Percentiles rank a stretch among this genome's conserved stretches.
Conservation (phyloP, 35 echinoderm and acorn worm species). For the Apostichopus parvimensis region DNA sequence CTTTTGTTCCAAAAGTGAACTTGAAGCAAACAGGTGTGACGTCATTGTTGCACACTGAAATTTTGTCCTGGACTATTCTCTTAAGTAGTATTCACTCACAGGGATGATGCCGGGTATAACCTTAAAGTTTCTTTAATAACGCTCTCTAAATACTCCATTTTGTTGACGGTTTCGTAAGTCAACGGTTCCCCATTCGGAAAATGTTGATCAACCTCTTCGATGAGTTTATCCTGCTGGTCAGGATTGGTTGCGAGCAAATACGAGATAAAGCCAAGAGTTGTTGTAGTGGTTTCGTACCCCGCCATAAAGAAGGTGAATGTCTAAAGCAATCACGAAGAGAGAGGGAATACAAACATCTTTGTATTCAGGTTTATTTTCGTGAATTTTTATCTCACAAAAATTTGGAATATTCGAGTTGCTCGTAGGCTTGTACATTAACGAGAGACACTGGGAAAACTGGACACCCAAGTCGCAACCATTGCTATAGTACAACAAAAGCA, state of each 20-base stretch:
- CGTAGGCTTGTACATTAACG: too few species aligned
- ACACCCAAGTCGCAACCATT: too few species aligned
- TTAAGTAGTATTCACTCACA: conserved; percentile 53
- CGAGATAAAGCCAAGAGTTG: conserved; percentile 54
- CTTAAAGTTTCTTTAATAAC: conserved; percentile 74
- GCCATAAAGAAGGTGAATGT: conserved; percentile 72
- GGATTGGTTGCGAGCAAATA: conserved; percentile 71
- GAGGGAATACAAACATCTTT: too few species aligned
- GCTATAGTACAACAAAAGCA: too few species aligned
- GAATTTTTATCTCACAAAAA: too few species aligned
- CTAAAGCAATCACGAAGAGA: conserved; percentile 18
- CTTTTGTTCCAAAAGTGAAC: too few species aligned
- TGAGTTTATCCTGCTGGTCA: conserved; percentile 60
- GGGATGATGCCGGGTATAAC: conserved; percentile 63
- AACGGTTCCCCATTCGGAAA: conserved; percentile 24
- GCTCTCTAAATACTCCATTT: conserved; percentile 85
- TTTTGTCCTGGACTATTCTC: too few species aligned
- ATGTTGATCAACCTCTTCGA: conserved; percentile 62
- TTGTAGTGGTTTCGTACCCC: conserved; percentile 79
- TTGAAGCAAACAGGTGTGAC: too few species aligned
- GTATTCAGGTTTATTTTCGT: too few species aligned
- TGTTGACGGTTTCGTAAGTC: conserved; percentile 59
- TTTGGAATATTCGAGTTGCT: too few species aligned
- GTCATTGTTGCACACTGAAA: too few species aligned
- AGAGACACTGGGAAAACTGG: too few species aligned